Percentiles rank a stretch among this genome's conserved stretches.
These are phyloP conservation scores for Syncerus caffer DNA, from an alignment of 2,797 vertebrate genomes.

Conservation along the genomic window DNA sequence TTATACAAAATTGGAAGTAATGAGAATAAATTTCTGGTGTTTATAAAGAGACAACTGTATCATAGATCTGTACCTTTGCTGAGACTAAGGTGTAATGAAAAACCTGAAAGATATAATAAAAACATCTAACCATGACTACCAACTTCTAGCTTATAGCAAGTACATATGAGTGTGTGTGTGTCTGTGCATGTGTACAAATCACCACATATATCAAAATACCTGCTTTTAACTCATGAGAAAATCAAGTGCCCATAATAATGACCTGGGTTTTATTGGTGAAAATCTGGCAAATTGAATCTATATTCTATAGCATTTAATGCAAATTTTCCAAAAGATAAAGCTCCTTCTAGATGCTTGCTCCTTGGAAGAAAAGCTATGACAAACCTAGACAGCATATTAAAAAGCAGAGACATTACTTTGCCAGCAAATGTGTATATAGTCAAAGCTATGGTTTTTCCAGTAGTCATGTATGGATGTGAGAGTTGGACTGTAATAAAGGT, in stretches of 20 bases:
- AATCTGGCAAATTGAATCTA: neutral
- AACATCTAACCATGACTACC: neutral
- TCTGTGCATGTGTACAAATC: neutral
- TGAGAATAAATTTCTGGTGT: neutral
- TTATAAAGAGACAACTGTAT: neutral
- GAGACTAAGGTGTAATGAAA: neutral
- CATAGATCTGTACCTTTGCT: neutral
- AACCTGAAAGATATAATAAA: neutral
- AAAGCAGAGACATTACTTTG: neutral
- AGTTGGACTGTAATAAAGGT: neutral
- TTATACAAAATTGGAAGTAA: conserved; percentile 4
- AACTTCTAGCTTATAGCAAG: neutral
- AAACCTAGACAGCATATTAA: neutral
- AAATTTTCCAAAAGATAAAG: neutral
- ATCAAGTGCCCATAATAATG: neutral
- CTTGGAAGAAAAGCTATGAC: neutral
- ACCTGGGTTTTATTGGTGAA: neutral
- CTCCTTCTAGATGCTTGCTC: neutral
- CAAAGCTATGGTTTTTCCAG: neutral
- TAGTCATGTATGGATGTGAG: neutral
- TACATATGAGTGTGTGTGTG: neutral
- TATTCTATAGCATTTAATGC: neutral
- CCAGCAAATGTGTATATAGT: neutral
- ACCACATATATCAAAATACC: neutral
- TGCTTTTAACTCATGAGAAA: neutral